Evolutionary conservation across 2,113 vertebrate species (phyloP), one percentile per base, ranked within the genome.

Genomic region (Petroica traversi): DNA sequence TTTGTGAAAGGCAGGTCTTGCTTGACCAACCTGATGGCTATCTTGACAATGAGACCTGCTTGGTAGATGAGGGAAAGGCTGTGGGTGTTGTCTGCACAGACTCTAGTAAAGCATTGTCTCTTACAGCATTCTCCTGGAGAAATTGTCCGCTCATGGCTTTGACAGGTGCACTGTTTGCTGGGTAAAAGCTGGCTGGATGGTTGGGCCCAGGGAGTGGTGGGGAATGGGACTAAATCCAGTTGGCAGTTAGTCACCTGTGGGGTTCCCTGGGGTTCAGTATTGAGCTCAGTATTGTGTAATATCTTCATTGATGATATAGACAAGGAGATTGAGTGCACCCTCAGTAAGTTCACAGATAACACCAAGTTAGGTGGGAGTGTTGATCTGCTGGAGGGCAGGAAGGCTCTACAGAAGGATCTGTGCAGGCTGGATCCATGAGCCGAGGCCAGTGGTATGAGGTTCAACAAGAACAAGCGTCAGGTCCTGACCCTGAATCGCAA

Each of bases 211-310:
- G 34, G 13, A 41, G 11, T 66, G 43, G 20, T 29, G 22, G 71
- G 16, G 31, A 49, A 57, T 34, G 41, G 24, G 41, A 41, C 34
- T 48, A 48, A 48, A 74, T 25, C 36, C 51, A 75, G 31, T 26
- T 41, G 43, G 41, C 2, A 0, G 57, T 17, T 1, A 0, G 33
- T 64, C 29, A 48, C 16, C 8, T 19, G 41, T 24, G 34, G 16
- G 41, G 13, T 14, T 85, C 15, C 16, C 41, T 15, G 3, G 19
- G 19, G 41, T 24, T 57, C 59, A 64, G 13, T 24, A 36, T 12
- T n/a, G 40, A 18, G 49, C 41, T 24, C 24, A 57, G 51, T 49
- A 51, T 14, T 31, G 11, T 14, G 15, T 34, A 41, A 41, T 28
- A 7, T 28, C 54, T 55, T 64, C n/a, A 74, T 12, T n/a, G 58